Percentiles rank a stretch among this genome's conserved stretches.
phyloP scores from a whole-genome alignment of 1,140 invertebrate species.

The Orchestia grillus region DNA sequence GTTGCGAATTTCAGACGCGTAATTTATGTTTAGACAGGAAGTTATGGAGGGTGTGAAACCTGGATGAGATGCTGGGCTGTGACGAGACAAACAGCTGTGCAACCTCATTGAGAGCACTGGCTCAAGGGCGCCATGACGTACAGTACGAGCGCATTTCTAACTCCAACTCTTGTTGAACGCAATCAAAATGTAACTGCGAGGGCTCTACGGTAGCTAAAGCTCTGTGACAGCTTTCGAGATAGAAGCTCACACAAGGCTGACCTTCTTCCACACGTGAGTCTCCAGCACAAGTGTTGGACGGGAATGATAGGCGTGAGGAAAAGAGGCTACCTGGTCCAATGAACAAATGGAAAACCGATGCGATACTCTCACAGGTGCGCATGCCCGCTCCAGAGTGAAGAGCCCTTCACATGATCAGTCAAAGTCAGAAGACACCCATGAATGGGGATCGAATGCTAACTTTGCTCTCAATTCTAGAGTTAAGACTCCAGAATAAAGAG shows the following conservation, averaged over 20 bases:
- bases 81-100: background rate
- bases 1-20: background rate
- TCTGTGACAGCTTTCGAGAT: background rate
- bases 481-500: too few species aligned
- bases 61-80: background rate
- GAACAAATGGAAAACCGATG: background rate
- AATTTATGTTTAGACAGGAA: background rate
- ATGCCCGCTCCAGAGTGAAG: background rate
- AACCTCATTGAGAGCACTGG: background rate
- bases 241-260: background rate
- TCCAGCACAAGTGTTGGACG: background rate
- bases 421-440: too few species aligned
- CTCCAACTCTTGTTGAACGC: background rate
- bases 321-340: background rate
- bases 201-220: background rate
- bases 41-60: background rate
- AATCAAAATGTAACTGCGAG: background rate
- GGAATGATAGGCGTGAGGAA: background rate
- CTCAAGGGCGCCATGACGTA: background rate
- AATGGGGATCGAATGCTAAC: too few species aligned
- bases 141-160: background rate
- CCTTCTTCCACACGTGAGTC: background rate
- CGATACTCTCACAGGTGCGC: background rate
- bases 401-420: too few species aligned
- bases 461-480: too few species aligned